Conservation (phyloP, 2,888 invertebrate species). For the Stomorhina lunata region DNA sequence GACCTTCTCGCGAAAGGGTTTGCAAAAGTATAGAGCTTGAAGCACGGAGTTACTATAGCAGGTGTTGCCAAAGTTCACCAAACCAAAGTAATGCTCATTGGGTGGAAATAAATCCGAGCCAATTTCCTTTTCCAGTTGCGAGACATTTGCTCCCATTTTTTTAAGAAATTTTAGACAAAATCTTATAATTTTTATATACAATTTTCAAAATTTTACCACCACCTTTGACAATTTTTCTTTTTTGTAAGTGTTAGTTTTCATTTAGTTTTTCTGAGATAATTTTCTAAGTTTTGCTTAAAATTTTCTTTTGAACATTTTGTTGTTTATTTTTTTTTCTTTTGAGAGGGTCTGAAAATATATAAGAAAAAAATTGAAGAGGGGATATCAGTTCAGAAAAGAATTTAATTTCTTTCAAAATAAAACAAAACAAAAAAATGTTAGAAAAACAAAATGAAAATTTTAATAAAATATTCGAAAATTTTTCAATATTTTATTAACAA, state of each 20-base stretch:
- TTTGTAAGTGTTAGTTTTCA: conserved; percentile 60
- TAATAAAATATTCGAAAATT: conserved; percentile 67
- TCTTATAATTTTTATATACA: conserved; percentile 24
- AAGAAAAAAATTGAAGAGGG: conserved; percentile 79
- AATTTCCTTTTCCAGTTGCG: conserved; percentile 99
- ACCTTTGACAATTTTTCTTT: conserved; percentile 54
- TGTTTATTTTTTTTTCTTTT: conserved; percentile 48
- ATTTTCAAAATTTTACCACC: conserved; percentile 33
- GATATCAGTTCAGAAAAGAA: conserved; percentile 67
- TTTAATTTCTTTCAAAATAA: conserved; percentile 36
- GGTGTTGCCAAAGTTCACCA: conserved; percentile 99
- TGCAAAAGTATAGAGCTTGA: conserved; percentile 99
- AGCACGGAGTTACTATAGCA: conserved; percentile 99
- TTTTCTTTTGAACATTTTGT: conserved; percentile 25
- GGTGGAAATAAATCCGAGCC: conserved; percentile 98
- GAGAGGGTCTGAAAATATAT: conserved; percentile 76
- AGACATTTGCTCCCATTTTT: conserved; percentile 96
- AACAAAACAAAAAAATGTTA: conserved; percentile 66
- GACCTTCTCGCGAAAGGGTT: conserved; percentile 99
- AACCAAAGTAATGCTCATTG: conserved; percentile 99
- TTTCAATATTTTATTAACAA: conserved; percentile 53
- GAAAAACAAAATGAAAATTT: conserved; percentile 14
- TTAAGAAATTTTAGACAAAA: conserved; percentile 70
- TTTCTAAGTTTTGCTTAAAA: conserved; percentile 23
- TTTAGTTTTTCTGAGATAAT: conserved; percentile 13